Evolutionary conservation across 2,888 invertebrate genomes (phyloP).

Genomic region (Steinernema scapterisci): DNA sequence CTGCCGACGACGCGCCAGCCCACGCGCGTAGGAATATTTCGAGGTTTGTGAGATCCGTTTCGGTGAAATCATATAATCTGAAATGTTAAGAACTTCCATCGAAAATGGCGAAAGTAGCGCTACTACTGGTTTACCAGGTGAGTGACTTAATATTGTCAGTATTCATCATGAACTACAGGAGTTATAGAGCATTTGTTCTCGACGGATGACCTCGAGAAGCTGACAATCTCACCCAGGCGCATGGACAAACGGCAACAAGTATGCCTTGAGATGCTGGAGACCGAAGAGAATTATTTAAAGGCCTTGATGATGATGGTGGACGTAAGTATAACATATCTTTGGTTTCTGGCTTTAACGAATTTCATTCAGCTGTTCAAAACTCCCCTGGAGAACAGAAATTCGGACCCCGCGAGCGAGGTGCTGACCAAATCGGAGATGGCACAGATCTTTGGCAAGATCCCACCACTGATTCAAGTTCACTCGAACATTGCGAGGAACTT

Average conservation of each 20-base stretch:
- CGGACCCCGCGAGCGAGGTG: constrained; percentile 74
- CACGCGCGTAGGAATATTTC: constrained; percentile 2
- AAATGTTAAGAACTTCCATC: neutral
- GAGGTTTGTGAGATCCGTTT: neutral
- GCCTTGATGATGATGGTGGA: constrained; percentile 90
- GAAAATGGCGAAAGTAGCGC: constrained; percentile 10
- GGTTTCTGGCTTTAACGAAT: neutral
- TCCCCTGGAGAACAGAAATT: constrained; percentile 84
- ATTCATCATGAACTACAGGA: constrained; percentile 3
- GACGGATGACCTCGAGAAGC: constrained; percentile 49
- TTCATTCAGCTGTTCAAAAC: constrained; percentile 83
- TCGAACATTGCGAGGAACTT: constrained; percentile 75
- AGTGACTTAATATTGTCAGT: neutral
- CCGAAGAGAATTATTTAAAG: constrained; percentile 94
- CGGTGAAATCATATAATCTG: no score
- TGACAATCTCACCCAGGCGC: constrained; percentile 45
- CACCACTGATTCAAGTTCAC: constrained; percentile 91
- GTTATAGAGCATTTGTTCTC: constrained; percentile 51
- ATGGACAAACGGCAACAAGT: constrained; percentile 79
- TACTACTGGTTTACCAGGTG: constrained; percentile 22
- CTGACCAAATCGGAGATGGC: constrained; percentile 61
- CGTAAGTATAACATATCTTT: constrained; percentile 69
- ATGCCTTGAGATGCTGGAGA: constrained; percentile 88
- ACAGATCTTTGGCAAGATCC: constrained; percentile 68
- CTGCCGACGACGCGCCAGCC: neutral